Evolutionary conservation across 1,140 invertebrate genomes (phyloP), one percentile per base, ranked within the genome.

Genomic region (Drosophila willistoni): DNA sequence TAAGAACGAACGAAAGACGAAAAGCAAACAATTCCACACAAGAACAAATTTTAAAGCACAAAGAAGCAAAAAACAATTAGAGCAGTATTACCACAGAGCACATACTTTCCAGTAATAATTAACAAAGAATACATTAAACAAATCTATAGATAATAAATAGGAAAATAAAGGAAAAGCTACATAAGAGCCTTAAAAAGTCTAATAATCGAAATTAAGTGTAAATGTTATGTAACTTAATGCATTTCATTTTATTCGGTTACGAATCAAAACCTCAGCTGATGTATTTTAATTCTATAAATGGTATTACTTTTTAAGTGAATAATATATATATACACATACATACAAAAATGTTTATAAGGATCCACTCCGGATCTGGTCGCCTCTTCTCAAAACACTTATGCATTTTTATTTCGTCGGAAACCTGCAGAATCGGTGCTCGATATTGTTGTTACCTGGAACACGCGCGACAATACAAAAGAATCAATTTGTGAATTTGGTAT

Each of bases 361-460:
- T 25, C 22, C 22, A 25, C 29, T 29, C 3, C 7, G 29, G 29
- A 29, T 29, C 29, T 29, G 29, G 6, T 29, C 29, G 6, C 29
- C 29, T 29, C 29, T 29, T 29, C 29, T 29, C 6, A 6, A 29
- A 29, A 29, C 29, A 29, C 6, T 29, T 29, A 29, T 29, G 29
- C 29, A 29, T 29, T 29, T 29, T 29, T 29, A 29, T 29, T 29
- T 29, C 29, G 29, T 29, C 29, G 29, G 6, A 29, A 29, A 29
- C 29, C 29, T 83, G 64, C 69, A 95, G 95, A 93, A 93, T 94
- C 95, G 92, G 91, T 82, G 92, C 94, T 93, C 66, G 94, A 97
- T 70, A 96, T 98, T 92, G 94, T 97, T 22, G 95, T 98, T 7
- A 98, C 97, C 69, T 99, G 98, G 98, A 96, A 95, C 1, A 99